These are phyloP conservation scores for Synergus japonicus DNA, from an alignment of 2,888 invertebrate species.

Conservation along the genomic window DNA sequence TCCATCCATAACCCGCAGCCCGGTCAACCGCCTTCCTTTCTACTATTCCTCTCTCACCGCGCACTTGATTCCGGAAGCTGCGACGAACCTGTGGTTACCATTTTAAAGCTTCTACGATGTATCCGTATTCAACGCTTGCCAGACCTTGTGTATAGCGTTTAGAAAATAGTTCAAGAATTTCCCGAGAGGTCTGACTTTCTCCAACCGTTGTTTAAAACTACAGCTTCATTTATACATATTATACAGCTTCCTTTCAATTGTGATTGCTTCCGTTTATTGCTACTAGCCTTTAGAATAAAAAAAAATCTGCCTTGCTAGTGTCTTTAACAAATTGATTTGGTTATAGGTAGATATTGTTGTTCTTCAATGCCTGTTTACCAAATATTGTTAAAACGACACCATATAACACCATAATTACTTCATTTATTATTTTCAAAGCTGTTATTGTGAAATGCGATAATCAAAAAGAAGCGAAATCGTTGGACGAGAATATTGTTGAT, in stretches of 20 bases:
- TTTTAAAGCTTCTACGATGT: constrained; percentile 37
- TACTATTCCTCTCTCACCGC: constrained; percentile 46
- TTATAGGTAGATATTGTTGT: too few relatives aligned
- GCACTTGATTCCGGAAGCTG: constrained; percentile 57
- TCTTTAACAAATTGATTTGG: too few relatives aligned
- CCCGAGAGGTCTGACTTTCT: constrained; percentile 14
- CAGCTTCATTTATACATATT: not conserved
- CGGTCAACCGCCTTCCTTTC: constrained; percentile 24
- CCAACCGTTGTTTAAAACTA: not conserved
- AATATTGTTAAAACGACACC: too few relatives aligned
- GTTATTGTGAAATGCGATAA: too few relatives aligned
- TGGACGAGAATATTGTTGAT: too few relatives aligned
- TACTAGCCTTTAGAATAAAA: not conserved
- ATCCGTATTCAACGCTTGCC: constrained; percentile 6
- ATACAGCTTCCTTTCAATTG: not conserved
- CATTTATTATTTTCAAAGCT: too few relatives aligned
- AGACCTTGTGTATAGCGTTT: not conserved
- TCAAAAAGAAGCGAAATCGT: too few relatives aligned
- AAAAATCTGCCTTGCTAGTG: too few relatives aligned
- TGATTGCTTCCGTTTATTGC: not conserved
- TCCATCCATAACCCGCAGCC: constrained; percentile 22
- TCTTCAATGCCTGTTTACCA: too few relatives aligned
- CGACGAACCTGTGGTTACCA: constrained; percentile 49
- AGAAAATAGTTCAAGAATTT: constrained; percentile 9
- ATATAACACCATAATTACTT: too few relatives aligned